Evolutionary conservation across 2,888 invertebrate species (phyloP), one percentile per base, ranked within the genome.

Genomic region (Branchipolynoe longqiensis): DNA sequence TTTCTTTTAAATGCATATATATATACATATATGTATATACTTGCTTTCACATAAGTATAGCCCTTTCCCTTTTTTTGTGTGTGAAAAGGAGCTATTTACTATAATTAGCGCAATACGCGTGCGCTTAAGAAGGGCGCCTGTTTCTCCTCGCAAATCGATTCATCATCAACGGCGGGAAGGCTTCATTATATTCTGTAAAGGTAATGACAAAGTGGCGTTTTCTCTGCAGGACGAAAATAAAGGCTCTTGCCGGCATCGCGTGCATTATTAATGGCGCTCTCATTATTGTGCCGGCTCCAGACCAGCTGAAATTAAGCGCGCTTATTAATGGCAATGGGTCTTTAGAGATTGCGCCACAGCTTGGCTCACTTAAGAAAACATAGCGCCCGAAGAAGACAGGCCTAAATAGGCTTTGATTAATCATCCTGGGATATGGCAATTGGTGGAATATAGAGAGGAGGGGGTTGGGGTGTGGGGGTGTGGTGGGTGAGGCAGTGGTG

Each of bases 391-490:
- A 78, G 78, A 54, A 78, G 78, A 54, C 48, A 48, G 12, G 41
- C 78, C 48, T 78, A 78, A 78, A 78, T 78, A 78, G 78, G 78
- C 48, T 78, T 78, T 78, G 78, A 78, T 78, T 78, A 78, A 78
- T 78, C 78, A 78, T 78, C 78, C 48, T 48, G n/a, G n/a, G n/a
- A n/a, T n/a, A n/a, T n/a, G n/a, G n/a, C n/a, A n/a, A n/a, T n/a
- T n/a, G n/a, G n/a, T n/a, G n/a, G n/a, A n/a, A n/a, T n/a, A n/a
- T n/a, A n/a, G n/a, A n/a, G n/a, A n/a, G n/a, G n/a, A n/a, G n/a
- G n/a, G n/a, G n/a, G n/a, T n/a, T n/a, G n/a, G n/a, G n/a, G n/a
- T n/a, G n/a, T n/a, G n/a, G n/a, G n/a, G n/a, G n/a, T n/a, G n/a
- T n/a, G n/a, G n/a, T n/a, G n/a, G n/a, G n/a, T 25, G 48, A 25